Evolutionary conservation across 2,113 vertebrate genomes (phyloP), one percentile per base, ranked within the genome.

Genomic region (Cyprinodon variegatus): DNA sequence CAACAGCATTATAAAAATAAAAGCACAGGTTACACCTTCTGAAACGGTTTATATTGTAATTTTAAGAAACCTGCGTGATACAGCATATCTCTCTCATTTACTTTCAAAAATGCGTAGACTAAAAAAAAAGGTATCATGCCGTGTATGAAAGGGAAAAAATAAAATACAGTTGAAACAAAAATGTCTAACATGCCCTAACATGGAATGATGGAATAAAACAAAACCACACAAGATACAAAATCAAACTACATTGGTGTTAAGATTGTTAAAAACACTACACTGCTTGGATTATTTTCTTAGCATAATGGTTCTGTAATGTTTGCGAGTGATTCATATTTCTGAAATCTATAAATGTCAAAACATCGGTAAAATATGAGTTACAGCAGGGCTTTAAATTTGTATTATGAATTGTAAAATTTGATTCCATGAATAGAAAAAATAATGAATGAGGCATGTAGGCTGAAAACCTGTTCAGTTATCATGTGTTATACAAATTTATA

Each of bases 1-100:
- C 87, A 84, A 92, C 90, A 87, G 85, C 82, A 92, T 94, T 95
- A 94, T 93, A 94, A 94, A 94, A 94, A 94, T 94, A 93, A 94
- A 94, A 93, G 90, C 84, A 94, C 92, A 91, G 89, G 85, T 87
- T 92, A 93, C 92, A 84, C 86, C 91, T 86, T 76, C 88, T 88
- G 87, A 88, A 86, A 36, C 77, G 75, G 82, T 70, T 29, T 83
- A 77, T 82, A 11, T 68, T 86, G 78, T 82, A 81, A 75, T 76
- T 45, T 73, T 74, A 6, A 72, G 76, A 81, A 74, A 78, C 86
- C 72, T 67, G 72, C 66, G 78, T 81, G 77, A 65, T 86, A 90
- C 84, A 81, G 81, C 72, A 86, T 89, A 73, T 86, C 72, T 91
- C 75, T 72, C 13, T 60, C 61, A 13, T 72, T 76, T 84, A 89